phyloP scores from a whole-genome alignment of 2,113 vertebrate genomes.

The Anseranas semipalmata region DNA sequence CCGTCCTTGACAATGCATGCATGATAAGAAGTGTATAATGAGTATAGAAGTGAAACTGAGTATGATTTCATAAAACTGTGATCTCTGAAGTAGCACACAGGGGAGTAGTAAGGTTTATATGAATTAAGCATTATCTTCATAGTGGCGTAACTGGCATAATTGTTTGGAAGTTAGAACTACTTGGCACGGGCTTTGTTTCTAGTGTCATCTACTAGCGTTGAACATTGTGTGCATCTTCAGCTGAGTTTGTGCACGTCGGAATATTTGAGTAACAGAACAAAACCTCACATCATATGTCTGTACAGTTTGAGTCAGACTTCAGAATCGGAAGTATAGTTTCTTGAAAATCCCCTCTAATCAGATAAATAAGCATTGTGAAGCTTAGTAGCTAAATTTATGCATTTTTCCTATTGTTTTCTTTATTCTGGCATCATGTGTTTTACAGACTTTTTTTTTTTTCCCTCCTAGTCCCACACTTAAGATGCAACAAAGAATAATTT shows the following conservation, averaged over 20 bases:
- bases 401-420: not conserved
- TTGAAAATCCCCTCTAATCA: not conserved
- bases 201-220: not conserved
- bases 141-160: not conserved
- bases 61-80: not conserved
- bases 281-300: not conserved
- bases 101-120: not conserved
- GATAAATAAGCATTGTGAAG: not conserved
- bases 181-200: not conserved
- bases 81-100: not conserved
- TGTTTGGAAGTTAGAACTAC: not conserved
- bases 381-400: not conserved
- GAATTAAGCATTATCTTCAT: not conserved
- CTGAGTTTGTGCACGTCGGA: not conserved
- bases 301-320: not conserved
- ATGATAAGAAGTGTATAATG: not conserved
- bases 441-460: not conserved
- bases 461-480: not conserved
- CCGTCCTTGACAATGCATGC: rapidly evolving
- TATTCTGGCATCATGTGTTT: not conserved
- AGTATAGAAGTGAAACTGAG: too few relatives aligned
- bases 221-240: not conserved
- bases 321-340: not conserved
- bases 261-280: not conserved
- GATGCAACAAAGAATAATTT: not conserved